phyloP scores from a whole-genome alignment of 1,140 invertebrate species.

The Zophobas morio region DNA sequence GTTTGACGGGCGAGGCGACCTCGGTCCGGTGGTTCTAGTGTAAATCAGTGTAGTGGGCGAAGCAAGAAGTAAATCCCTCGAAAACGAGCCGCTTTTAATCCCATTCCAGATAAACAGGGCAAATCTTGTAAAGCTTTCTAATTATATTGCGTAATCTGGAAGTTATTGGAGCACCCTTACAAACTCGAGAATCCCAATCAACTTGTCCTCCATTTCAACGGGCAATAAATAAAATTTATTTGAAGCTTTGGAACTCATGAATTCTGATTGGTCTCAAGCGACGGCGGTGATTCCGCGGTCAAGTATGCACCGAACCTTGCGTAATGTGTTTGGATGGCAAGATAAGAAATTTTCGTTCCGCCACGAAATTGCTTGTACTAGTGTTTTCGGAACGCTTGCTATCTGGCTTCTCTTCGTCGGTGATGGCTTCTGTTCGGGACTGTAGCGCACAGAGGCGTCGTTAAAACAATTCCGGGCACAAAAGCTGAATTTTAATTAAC shows the following conservation, averaged over 20 bases:
- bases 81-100: slow-evolving; percentile 33
- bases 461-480: slow-evolving; percentile 32
- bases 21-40: slow-evolving; percentile 3
- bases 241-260: slow-evolving; percentile 17
- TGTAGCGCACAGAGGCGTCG: slow-evolving; percentile 10
- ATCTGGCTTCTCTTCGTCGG: slow-evolving; percentile 25
- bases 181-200: slow-evolving; percentile 30
- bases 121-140: slow-evolving; percentile 43
- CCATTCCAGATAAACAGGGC: slow-evolving; percentile 22
- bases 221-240: slow-evolving; percentile 36
- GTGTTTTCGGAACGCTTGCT: slow-evolving; percentile 6
- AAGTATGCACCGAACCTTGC: slow-evolving; percentile 30
- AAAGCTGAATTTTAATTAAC: slow-evolving; percentile 42
- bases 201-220: slow-evolving; percentile 10
- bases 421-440: slow-evolving; percentile 21
- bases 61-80: slow-evolving; percentile 19
- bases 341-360: slow-evolving; percentile 40
- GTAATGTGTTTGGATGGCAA: slow-evolving; percentile 34
- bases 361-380: slow-evolving; percentile 17
- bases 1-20: not conserved
- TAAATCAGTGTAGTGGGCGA: slow-evolving; percentile 3
- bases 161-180: slow-evolving; percentile 31
- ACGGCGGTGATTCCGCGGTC: slow-evolving; percentile 25
- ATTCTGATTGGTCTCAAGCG: slow-evolving; percentile 16
- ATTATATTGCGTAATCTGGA: slow-evolving; percentile 35